Evolutionary conservation across 2,113 vertebrate species (phyloP).

Genomic region (Thalassarche chlororhynchos): DNA sequence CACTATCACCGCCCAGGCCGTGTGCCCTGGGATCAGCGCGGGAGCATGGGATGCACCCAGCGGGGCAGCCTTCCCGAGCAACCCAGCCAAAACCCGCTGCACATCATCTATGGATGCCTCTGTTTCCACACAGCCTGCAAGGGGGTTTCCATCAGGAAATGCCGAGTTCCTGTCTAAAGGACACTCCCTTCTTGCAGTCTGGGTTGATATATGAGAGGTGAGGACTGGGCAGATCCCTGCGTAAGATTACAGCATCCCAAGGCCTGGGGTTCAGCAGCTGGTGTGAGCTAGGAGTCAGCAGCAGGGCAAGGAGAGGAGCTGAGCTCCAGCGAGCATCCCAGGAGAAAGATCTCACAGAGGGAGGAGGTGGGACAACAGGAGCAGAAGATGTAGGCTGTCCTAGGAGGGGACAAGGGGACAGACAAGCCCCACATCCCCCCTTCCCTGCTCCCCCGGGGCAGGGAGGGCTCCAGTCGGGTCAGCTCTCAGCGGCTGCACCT

Average conservation of each 20-base stretch:
- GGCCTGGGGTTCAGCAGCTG: neutral
- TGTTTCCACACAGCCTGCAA: neutral
- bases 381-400: neutral
- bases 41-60: neutral
- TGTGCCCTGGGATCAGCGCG: neutral
- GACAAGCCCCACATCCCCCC: neutral
- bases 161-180: neutral
- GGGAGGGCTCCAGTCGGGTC: neutral
- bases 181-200: neutral
- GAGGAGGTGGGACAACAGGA: neutral
- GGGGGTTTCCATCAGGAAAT: neutral
- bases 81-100: neutral
- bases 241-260: neutral
- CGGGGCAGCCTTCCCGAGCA: fast-evolving
- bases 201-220: neutral
- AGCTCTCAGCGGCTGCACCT: neutral
- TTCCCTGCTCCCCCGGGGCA: neutral
- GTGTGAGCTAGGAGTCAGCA: neutral
- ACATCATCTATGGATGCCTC: fast-evolving
- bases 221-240: neutral
- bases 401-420: neutral
- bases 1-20: fast-evolving
- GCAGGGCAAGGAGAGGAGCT: neutral
- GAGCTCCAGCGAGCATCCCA: neutral
- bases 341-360: neutral